These are phyloP conservation scores for Punctoribates punctum DNA, from an alignment of 2,888 invertebrate species.

Conservation along the genomic window DNA sequence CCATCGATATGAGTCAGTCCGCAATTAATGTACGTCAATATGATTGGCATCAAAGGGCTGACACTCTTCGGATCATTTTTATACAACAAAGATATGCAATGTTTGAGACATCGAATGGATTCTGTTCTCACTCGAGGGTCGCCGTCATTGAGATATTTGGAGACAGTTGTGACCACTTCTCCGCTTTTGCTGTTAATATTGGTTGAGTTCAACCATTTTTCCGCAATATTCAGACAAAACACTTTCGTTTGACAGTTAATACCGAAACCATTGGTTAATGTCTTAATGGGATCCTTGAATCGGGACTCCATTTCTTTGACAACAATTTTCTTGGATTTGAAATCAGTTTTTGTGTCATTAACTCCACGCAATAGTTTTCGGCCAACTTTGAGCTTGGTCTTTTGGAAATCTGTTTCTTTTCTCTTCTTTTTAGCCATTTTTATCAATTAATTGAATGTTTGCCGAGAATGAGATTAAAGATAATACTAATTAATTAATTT, in stretches of 20 bases:
- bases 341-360: constrained; percentile 54
- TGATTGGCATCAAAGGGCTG: constrained; percentile 36
- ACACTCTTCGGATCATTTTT: neutral
- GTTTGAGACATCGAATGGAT: constrained; percentile 39
- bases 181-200: constrained; percentile 15
- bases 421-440: constrained; percentile 45
- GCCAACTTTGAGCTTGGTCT: constrained; percentile 55
- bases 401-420: constrained; percentile 54
- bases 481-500: too few species aligned
- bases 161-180: constrained; percentile 39
- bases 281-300: constrained; percentile 30
- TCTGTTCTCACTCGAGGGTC: constrained; percentile 36
- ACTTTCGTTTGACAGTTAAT: constrained; percentile 37
- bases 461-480: neutral
- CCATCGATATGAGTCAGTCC: constrained; percentile 43
- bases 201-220: neutral
- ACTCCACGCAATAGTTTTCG: constrained; percentile 52
- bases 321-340: constrained; percentile 52
- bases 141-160: constrained; percentile 35
- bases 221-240: constrained; percentile 34
- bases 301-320: constrained; percentile 45
- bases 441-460: neutral
- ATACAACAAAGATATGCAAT: constrained; percentile 19
- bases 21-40: constrained; percentile 43
- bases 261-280: constrained; percentile 17